A percentile compares a stretch with the other conserved stretches of the same genome.
These are phyloP conservation scores for Orestias chungarensis DNA, from an alignment of 2,797 vertebrate genomes.

Conservation along the genomic window DNA sequence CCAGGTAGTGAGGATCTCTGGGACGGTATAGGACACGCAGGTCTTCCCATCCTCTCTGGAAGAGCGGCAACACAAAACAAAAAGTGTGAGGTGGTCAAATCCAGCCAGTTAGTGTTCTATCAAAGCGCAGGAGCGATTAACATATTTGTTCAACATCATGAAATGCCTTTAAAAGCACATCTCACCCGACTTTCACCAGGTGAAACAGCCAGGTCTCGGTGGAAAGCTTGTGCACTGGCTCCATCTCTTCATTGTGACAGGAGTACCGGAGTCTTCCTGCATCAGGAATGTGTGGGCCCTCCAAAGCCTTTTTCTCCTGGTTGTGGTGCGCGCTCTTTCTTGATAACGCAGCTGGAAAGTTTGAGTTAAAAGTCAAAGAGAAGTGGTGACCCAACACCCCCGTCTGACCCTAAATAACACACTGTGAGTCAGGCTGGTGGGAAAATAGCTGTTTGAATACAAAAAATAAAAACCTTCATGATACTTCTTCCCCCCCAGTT, in stretches of 20 bases:
- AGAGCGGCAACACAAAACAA: slow-evolving; percentile 22
- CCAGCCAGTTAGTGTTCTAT: no score
- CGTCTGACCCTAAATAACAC: neutral
- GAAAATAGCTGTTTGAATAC: neutral
- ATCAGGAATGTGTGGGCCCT: neutral
- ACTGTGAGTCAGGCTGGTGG: neutral
- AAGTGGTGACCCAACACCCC: neutral
- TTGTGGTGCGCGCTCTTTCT: no score
- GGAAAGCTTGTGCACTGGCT: slow-evolving; percentile 67
- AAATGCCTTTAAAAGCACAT: neutral
- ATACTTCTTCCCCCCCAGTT: slow-evolving; percentile 54
- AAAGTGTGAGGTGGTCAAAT: neutral
- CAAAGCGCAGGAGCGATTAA: no score
- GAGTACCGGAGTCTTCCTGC: neutral
- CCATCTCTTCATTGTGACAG: slow-evolving; percentile 1
- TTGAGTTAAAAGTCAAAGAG: neutral
- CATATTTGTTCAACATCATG: neutral
- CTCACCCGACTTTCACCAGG: slow-evolving; percentile 75
- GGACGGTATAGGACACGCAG: slow-evolving; percentile 60
- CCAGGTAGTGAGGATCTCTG: slow-evolving; percentile 82
- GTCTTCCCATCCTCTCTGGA: slow-evolving; percentile 66
- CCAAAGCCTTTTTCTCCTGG: neutral
- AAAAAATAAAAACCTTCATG: slow-evolving; percentile 23
- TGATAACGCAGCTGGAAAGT: neutral
- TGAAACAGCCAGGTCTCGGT: slow-evolving; percentile 82